phyloP scores from a whole-genome alignment of 2,797 vertebrate species.

The Craterocephalus amniculus region DNA sequence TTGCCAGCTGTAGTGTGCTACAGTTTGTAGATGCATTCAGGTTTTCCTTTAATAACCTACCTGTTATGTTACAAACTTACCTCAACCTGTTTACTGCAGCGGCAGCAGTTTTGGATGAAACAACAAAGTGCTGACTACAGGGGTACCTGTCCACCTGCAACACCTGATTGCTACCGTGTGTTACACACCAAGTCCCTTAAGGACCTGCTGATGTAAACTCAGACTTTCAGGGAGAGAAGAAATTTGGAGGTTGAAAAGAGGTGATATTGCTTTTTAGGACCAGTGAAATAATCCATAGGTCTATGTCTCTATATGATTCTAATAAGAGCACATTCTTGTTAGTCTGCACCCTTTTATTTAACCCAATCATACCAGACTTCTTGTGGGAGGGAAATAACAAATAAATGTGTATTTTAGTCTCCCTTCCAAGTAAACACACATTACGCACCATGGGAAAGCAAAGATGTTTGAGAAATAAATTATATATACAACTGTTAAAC shows the following conservation, averaged over 20 bases:
- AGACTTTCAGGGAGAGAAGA: constrained; percentile 28
- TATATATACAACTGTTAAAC: no score
- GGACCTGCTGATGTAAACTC: constrained; percentile 60
- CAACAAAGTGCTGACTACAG: constrained; percentile 73
- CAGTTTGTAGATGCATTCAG: constrained; percentile 43
- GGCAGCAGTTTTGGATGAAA: constrained; percentile 64
- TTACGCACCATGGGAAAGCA: no score
- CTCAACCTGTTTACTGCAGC: constrained; percentile 60
- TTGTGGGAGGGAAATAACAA: no score
- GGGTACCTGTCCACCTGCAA: constrained; percentile 63
- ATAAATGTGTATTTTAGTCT: no score
- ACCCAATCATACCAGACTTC: no score
- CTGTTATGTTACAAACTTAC: constrained; percentile 68
- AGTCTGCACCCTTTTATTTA: neutral
- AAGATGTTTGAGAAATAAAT: no score
- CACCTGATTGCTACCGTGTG: constrained; percentile 68
- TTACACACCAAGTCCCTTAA: constrained; percentile 64
- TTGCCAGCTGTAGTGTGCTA: constrained; percentile 7
- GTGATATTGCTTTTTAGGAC: constrained; percentile 2
- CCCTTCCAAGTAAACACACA: no score
- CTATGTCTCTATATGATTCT: neutral
- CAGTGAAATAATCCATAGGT: neutral
- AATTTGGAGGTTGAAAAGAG: constrained; percentile 25
- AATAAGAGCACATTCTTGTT: neutral
- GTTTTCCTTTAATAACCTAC: constrained; percentile 60